Base-by-base conservation (phyloP, 2,888 invertebrate genomes). In the Anaspis maculata region DNA sequence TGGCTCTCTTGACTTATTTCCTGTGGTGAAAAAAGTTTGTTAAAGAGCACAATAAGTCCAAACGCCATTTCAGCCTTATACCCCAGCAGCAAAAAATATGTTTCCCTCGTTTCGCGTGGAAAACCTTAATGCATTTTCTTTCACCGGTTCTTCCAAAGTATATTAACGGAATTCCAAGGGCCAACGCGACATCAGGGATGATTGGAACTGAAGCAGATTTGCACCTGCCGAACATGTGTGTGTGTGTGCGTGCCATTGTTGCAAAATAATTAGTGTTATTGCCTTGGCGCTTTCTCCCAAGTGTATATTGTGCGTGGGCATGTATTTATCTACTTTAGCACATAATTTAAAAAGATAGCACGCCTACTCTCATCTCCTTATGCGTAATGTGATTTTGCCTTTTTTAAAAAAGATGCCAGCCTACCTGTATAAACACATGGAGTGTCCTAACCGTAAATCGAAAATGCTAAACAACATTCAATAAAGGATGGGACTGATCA, bases 41-140 rank as follows among this genome's bases (percentile, higher is more conserved):
- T 37, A 36, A 36, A 25, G 35, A 35, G 37, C 34, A 46, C 46
- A 44, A 44, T 44, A 46, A 44, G 44, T 44, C 44, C 28, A 31
- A 38, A 31, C 37, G 42, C 37, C 41, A 40, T 39, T 41, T 40
- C 41, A 36, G 41, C 26, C n/a, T n/a, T n/a, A n/a, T n/a, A n/a
- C n/a, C n/a, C 25, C 26, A 22, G 23, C 33, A 22, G 40, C 39
- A 42, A 43, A 44, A 45, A 44, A 36, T 24, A 30, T 40, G 45
- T 40, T 19, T 19, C 19, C 19, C 5, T 19, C 5, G 5, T 19
- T 19, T 19, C 19, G 19, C 19, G 9, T 6, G 19, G 19, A 9
- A 19, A 19, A 27, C 23, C 32, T 30, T 30, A 32, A 26, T 27
- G 32, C 34, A 19, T 30, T 27, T 30, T 35, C 35, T 30, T 30